Evolutionary conservation across 53 echinoderm and acorn worm species (phyloP), one percentile per base, ranked within the genome.

Genomic region (Echinarachnius parma): DNA sequence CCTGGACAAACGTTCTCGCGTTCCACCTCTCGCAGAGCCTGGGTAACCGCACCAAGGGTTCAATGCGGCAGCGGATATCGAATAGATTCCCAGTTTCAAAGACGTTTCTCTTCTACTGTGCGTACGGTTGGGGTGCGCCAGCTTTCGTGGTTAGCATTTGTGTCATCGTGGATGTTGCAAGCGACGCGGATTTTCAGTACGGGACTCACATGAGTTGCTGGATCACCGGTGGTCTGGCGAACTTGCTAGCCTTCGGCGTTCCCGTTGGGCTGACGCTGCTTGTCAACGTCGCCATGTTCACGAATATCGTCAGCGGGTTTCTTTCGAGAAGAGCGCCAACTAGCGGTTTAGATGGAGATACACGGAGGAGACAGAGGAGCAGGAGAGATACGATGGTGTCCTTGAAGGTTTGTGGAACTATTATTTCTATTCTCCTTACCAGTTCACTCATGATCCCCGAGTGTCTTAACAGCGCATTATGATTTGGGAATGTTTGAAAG

Each of bases 51-150:
- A 82, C 87, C 22, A n/a, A n/a, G n/a, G 69, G 77, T 60, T 72
- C 74, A 26, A 72, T 72, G 74, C 37, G 74, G 27, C 55, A 72
- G 42, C 50, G 69, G 23, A 48, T 69, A 32, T 23, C 32, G 21
- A 30, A 50, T 50, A 27, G 35, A 26, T 37, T 42, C 37, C 34
- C 29, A 21, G 42, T 72, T 57, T 72, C 56, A 58, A 56, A 82
- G 26, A 64, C 63, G 23, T 87, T 87, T 65, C 29, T 82, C 16
- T 14, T 77, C 19, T 87, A 78, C 76, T 62, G 78, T 69, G 48
- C 82, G 23, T 68, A 76, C 72, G 87, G 82, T 34, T 87, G 87
- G 87, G 87, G 87, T 7, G 62, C 75, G 11, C 87, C 87, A 14
- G 48, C 74, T 5, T n/a, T 78, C 11, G 69, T 82, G 20, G 55